phyloP scores from a whole-genome alignment of 1,140 invertebrate genomes.

The Drosophila prosaltans region DNA sequence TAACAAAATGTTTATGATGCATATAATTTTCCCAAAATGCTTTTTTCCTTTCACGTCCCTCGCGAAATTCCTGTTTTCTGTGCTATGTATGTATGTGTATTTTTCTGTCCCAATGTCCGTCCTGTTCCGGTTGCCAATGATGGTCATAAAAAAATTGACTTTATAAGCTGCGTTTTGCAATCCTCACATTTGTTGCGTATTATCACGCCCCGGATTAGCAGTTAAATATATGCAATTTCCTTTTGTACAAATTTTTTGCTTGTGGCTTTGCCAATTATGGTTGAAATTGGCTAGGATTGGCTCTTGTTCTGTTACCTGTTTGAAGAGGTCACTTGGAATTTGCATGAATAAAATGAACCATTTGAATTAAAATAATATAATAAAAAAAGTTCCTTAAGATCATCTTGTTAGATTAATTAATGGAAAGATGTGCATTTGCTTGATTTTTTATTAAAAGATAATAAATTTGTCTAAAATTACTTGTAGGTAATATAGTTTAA shows the following conservation, averaged over 20 bases:
- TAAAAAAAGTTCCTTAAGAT: too few relatives aligned
- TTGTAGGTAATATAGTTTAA: too few relatives aligned
- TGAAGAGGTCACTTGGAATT: background rate
- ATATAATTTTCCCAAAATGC: slow-evolving; percentile 67
- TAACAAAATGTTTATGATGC: slow-evolving; percentile 67
- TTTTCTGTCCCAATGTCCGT: slow-evolving; percentile 18
- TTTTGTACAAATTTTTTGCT: slow-evolving; percentile 17
- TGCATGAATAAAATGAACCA: background rate
- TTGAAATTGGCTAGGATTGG: slow-evolving; percentile 1
- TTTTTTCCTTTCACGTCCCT: slow-evolving; percentile 46
- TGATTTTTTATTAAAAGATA: too few relatives aligned
- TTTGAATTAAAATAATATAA: too few relatives aligned
- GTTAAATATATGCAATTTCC: slow-evolving; percentile 27
- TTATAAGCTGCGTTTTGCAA: slow-evolving; percentile 60
- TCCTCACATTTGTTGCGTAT: slow-evolving; percentile 33
- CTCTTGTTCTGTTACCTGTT: slow-evolving; percentile 43
- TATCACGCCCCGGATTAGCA: slow-evolving; percentile 55
- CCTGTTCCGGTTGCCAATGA: slow-evolving; percentile 59
- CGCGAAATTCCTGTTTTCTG: slow-evolving; percentile 9
- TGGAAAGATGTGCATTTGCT: too few relatives aligned
- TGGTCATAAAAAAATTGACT: slow-evolving; percentile 78
- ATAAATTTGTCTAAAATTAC: too few relatives aligned
- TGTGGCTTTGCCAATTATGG: slow-evolving; percentile 55
- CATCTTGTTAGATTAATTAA: too few relatives aligned
- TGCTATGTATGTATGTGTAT: slow-evolving; percentile 14